Evolutionary conservation across 2,797 vertebrate species (phyloP).

Genomic region (Tapera naevia): DNA sequence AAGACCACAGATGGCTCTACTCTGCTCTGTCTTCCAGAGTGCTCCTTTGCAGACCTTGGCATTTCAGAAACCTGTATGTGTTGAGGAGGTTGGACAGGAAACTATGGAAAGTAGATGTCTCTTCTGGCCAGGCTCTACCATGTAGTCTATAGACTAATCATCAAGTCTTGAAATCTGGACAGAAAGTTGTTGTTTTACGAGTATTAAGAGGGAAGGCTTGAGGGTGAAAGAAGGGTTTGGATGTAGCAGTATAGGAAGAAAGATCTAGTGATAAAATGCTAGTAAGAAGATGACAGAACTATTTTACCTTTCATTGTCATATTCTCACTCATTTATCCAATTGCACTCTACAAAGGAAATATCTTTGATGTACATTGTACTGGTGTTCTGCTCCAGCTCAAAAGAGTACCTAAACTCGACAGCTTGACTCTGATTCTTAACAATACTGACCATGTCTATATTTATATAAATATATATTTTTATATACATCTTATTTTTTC

Average conservation of each 20-base stretch:
- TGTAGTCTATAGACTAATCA: background rate
- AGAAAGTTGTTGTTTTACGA: background rate
- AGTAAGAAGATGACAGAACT: background rate
- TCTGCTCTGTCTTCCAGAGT: background rate
- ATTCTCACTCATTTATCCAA: background rate
- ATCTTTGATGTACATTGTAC: background rate
- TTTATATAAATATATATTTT: background rate
- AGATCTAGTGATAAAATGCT: background rate
- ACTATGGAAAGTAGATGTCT: background rate
- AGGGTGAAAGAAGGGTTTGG: background rate
- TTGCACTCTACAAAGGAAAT: background rate
- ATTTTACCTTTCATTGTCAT: background rate
- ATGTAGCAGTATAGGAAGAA: background rate
- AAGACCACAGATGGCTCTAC: background rate
- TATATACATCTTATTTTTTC: background rate
- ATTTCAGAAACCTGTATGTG: background rate
- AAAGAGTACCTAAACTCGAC: background rate
- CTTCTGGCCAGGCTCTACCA: background rate
- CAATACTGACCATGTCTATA: background rate
- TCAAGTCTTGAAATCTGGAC: background rate
- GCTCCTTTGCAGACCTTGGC: rapidly evolving
- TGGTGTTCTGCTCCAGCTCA: background rate
- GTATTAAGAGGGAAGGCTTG: background rate
- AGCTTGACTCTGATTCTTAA: background rate
- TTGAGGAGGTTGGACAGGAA: background rate